Percentiles rank a stretch among this genome's conserved stretches.
Conservation (phyloP, 1,140 invertebrate species). For the Eciton burchellii region DNA sequence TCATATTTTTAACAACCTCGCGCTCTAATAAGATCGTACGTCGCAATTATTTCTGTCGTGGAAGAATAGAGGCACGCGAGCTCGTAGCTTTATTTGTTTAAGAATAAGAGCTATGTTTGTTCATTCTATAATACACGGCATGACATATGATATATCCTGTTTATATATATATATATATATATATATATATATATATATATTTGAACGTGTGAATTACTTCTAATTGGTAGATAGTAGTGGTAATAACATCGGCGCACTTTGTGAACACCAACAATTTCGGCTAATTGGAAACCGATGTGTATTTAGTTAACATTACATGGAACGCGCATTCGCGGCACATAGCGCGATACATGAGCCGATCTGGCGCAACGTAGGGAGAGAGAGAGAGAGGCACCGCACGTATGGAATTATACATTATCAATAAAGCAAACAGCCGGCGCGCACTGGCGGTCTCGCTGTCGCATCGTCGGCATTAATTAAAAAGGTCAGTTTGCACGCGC, state of each 20-base stretch:
- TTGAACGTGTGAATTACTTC: too few relatives aligned
- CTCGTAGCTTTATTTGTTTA: too few relatives aligned
- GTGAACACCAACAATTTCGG: slow-evolving; percentile 1
- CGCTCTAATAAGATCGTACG: too few relatives aligned
- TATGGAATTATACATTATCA: slow-evolving; percentile 10
- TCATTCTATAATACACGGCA: too few relatives aligned
- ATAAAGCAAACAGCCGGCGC: slow-evolving; percentile 44
- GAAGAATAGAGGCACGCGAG: too few relatives aligned
- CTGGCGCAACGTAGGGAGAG: slow-evolving; percentile 37
- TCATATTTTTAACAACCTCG: too few relatives aligned
- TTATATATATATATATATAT: too few relatives aligned
- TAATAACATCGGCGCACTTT: not conserved
- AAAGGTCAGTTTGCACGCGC: slow-evolving; percentile 37
- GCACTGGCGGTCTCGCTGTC: not conserved
- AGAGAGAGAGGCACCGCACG: slow-evolving; percentile 38
- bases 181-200: too few relatives aligned
- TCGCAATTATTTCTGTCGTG: too few relatives aligned
- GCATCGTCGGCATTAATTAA: slow-evolving; percentile 38
- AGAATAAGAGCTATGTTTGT: too few relatives aligned
- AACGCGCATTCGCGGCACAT: not conserved
- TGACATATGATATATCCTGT: too few relatives aligned
- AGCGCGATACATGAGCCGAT: slow-evolving; percentile 3
- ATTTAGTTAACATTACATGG: slow-evolving; percentile 36
- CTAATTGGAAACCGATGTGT: slow-evolving; percentile 25
- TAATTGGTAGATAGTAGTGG: not conserved